phyloP scores from a whole-genome alignment of 2,113 vertebrate species.

The Isichthys henryi region DNA sequence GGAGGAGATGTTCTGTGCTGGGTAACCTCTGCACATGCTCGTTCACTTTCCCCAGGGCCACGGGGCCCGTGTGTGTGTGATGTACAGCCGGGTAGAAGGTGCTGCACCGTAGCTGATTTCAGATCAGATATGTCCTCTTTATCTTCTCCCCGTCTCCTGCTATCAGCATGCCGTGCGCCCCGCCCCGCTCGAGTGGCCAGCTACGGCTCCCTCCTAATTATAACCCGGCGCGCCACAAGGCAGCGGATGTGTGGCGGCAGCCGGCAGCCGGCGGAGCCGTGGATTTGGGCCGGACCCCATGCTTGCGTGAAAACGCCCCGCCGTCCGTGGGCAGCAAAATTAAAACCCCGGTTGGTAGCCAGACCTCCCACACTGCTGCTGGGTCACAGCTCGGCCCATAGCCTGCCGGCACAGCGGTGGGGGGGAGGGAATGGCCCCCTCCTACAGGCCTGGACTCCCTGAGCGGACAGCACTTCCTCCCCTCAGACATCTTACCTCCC shows the following conservation, averaged over 20 bases:
- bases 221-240: not conserved
- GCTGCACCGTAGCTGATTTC: not conserved
- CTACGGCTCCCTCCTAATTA: not conserved
- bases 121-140: not conserved
- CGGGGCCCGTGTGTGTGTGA: not conserved
- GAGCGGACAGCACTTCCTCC: not conserved
- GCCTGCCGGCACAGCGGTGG: not conserved
- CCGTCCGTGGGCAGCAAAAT: not conserved
- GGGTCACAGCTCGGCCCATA: not conserved
- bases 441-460: not conserved
- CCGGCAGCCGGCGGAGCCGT: not conserved
- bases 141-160: not conserved
- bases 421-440: not conserved
- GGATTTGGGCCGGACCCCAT: not conserved
- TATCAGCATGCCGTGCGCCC: not conserved
- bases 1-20: not conserved
- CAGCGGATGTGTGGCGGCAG: not conserved
- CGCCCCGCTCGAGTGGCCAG: not conserved
- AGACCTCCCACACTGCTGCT: not conserved
- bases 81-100: not conserved
- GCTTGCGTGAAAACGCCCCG: not conserved
- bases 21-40: not conserved
- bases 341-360: not conserved
- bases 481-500: not conserved
- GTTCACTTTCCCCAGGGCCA: not conserved